These are phyloP conservation scores for Paguma larvata DNA, from an alignment of 2,797 vertebrate genomes.

Conservation along the genomic window DNA sequence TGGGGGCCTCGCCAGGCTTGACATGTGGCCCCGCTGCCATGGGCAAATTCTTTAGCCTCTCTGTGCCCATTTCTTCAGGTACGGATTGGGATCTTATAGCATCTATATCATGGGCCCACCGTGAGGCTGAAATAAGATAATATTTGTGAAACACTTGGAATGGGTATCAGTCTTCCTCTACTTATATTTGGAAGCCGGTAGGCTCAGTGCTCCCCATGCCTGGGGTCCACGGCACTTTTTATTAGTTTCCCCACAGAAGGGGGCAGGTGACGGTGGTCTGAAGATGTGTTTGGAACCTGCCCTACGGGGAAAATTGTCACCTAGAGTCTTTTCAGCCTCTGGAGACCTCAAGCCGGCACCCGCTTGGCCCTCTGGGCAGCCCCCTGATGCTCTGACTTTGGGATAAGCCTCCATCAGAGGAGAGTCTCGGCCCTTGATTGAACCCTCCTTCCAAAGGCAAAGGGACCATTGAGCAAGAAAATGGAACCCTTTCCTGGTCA, in stretches of 20 bases:
- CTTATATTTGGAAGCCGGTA: neutral
- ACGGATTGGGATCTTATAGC: neutral
- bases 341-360: neutral
- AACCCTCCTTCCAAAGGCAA: neutral
- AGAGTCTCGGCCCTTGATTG: rapidly evolving
- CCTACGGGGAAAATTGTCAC: neutral
- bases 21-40: neutral
- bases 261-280: neutral
- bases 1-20: neutral
- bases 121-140: constrained; percentile 30
- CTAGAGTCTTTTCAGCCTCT: neutral
- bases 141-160: neutral
- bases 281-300: neutral
- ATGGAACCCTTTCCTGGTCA: neutral
- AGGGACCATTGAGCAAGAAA: neutral
- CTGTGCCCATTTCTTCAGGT: neutral
- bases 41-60: neutral
- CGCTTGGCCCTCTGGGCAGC: neutral
- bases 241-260: neutral
- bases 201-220: too few relatives aligned
- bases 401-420: neutral
- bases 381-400: neutral
- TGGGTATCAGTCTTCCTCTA: neutral
- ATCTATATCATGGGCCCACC: neutral
- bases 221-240: neutral